Evolutionary conservation across 2,113 vertebrate genomes (phyloP).

Genomic region (Callipepla squamata): DNA sequence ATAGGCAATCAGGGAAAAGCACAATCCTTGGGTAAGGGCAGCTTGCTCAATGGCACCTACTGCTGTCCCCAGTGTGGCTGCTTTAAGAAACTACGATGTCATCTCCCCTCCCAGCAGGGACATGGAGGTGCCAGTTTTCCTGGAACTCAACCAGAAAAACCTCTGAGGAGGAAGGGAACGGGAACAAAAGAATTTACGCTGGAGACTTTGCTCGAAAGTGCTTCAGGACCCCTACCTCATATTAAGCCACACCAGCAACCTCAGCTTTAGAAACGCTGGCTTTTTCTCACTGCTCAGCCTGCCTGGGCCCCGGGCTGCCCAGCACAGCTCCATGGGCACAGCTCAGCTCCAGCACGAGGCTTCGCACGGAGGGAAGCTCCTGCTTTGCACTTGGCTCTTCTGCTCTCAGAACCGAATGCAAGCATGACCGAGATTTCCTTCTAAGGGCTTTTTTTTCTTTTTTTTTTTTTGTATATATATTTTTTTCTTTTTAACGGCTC

Average conservation of each 20-base stretch:
- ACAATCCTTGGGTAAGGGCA: background rate
- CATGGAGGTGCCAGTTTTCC: background rate
- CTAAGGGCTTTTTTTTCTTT: background rate
- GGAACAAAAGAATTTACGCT: accelerated
- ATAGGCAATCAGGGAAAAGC: background rate
- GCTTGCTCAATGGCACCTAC: background rate
- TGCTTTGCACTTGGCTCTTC: accelerated
- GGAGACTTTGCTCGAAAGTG: background rate
- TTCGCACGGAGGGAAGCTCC: background rate
- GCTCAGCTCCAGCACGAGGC: too few relatives aligned
- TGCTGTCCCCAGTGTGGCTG: background rate
- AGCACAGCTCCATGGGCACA: too few relatives aligned
- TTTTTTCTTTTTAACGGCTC: background rate
- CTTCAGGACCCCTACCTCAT: background rate
- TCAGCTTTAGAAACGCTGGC: background rate
- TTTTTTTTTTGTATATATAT: background rate
- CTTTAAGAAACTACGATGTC: background rate
- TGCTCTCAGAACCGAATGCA: accelerated
- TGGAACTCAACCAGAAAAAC: background rate
- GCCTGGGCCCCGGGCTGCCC: too few relatives aligned
- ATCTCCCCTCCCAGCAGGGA: background rate
- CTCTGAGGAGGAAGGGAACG: background rate
- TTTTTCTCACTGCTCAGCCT: too few relatives aligned
- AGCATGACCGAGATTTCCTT: accelerated
- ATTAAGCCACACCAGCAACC: background rate